phyloP scores from a whole-genome alignment of 2,888 invertebrate genomes.

The Melinopterus prodromus region DNA sequence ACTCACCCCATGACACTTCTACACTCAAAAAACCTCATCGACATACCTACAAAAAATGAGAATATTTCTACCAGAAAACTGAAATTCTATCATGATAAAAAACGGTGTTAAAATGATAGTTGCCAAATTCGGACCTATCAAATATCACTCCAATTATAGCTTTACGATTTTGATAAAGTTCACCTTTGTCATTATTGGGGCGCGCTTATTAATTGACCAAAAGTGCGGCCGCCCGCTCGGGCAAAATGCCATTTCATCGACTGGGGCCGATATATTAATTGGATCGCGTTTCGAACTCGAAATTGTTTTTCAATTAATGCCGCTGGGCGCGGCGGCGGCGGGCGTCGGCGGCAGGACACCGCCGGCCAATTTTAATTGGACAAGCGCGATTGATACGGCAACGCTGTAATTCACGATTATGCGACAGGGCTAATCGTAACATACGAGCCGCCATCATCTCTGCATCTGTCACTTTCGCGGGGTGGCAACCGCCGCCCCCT shows the following conservation, averaged over 20 bases:
- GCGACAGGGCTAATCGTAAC: slow-evolving; percentile 20
- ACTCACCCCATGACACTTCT: too few relatives aligned
- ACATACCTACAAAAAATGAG: too few relatives aligned
- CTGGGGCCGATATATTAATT: not conserved
- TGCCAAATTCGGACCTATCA: not conserved
- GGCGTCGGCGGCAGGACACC: not conserved
- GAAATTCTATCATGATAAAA: too few relatives aligned
- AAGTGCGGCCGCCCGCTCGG: not conserved
- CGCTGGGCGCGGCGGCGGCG: not conserved
- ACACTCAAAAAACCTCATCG: too few relatives aligned
- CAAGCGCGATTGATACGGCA: not conserved
- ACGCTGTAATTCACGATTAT: slow-evolving; percentile 25
- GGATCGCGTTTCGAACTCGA: not conserved
- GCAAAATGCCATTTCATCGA: not conserved
- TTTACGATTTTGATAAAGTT: not conserved
- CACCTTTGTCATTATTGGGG: not conserved
- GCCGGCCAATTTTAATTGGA: slow-evolving; percentile 11
- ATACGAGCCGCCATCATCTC: slow-evolving; percentile 21
- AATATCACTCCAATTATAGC: not conserved
- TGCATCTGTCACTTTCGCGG: slow-evolving; percentile 23
- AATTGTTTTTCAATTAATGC: not conserved
- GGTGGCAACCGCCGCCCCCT: not conserved
- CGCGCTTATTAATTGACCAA: not conserved
- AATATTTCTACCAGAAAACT: too few relatives aligned
- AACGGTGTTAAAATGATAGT: not conserved